These are phyloP conservation scores for Pristionchus fissidentatus DNA, from an alignment of 2,888 invertebrate genomes.

Conservation along the genomic window DNA sequence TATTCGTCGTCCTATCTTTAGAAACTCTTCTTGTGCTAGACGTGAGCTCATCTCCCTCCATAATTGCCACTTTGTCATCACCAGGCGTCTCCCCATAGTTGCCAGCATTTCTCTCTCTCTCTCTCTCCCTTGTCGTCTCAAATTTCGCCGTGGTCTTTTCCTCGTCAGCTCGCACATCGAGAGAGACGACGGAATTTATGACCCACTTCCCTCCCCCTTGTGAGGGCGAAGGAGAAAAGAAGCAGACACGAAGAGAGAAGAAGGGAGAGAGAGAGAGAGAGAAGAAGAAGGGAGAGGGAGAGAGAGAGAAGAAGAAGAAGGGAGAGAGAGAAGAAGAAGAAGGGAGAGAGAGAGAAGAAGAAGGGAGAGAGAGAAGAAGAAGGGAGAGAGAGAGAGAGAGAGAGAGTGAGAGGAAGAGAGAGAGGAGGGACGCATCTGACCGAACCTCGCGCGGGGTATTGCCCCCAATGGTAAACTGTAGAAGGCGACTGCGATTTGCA, in stretches of 20 bases:
- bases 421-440: conserved; percentile 4
- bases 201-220: background rate
- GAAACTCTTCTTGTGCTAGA: too few relatives aligned
- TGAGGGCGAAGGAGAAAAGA: background rate
- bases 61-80: too few relatives aligned
- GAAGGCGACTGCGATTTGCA: too few relatives aligned
- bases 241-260: background rate
- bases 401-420: conserved; percentile 4
- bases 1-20: too few relatives aligned
- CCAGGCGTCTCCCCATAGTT: conserved; percentile 21
- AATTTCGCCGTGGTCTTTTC: background rate
- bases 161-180: background rate
- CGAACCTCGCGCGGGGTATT: too few relatives aligned
- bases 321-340: background rate
- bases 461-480: too few relatives aligned
- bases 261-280: background rate
- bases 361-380: too few relatives aligned
- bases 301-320: background rate
- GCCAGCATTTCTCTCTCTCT: conserved; percentile 39
- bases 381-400: conserved; percentile 10
- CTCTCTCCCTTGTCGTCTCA: conserved; percentile 27
- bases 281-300: background rate
- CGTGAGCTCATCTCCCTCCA: too few relatives aligned
- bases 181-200: conserved; percentile 23
- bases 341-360: background rate